Evolutionary conservation across 2,113 vertebrate species (phyloP).

Genomic region (Heterocephalus glaber): DNA sequence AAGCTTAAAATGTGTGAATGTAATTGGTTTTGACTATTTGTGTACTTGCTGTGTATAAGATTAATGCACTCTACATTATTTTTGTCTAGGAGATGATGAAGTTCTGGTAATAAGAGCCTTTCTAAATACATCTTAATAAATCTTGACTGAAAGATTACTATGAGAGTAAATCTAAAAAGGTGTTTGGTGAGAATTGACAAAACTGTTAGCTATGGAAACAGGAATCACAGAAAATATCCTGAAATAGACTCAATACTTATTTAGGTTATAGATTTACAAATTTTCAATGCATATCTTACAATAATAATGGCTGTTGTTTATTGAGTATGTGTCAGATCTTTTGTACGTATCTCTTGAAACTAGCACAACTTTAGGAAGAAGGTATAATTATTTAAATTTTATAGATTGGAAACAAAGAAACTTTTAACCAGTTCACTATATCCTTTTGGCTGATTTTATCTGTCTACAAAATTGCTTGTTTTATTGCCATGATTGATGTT

Average conservation of each 20-base stretch:
- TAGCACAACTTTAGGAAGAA: constrained; percentile 17
- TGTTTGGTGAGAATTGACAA: constrained; percentile 40
- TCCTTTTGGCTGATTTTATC: background rate
- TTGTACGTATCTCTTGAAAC: background rate
- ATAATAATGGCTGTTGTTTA: constrained; percentile 22
- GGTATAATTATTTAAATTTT: constrained; percentile 44
- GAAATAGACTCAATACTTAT: background rate
- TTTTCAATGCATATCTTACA: background rate
- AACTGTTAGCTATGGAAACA: constrained; percentile 42
- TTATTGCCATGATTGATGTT: background rate
- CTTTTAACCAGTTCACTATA: background rate
- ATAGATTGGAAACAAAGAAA: constrained; percentile 19
- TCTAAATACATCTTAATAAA: background rate
- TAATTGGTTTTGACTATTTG: constrained; percentile 50
- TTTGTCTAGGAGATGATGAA: constrained; percentile 37
- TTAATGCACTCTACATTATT: constrained; percentile 13
- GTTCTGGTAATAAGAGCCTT: constrained; percentile 5
- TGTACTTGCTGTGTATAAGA: background rate
- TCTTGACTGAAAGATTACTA: background rate
- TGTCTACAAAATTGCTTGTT: constrained; percentile 41
- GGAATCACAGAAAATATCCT: constrained; percentile 24
- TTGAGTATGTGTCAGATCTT: background rate
- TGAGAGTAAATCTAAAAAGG: background rate
- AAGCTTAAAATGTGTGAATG: constrained; percentile 31
- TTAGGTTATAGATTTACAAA: constrained; percentile 1